Conservation (phyloP, 2,113 vertebrate genomes). For the Butorides virescens region DNA sequence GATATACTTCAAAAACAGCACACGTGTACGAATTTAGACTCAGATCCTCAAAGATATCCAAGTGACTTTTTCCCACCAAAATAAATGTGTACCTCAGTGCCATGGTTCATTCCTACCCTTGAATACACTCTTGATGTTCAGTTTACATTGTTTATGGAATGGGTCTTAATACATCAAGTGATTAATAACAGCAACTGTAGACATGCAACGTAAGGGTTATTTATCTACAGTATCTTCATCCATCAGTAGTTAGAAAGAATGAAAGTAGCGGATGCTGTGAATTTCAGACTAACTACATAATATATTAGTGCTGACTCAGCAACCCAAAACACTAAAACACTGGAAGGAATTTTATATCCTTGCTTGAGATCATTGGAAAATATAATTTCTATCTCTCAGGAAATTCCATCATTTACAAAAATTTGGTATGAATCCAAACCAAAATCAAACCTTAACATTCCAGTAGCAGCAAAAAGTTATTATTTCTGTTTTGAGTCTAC, state of each 20-base stretch:
- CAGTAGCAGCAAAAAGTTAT: not conserved
- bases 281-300: not conserved
- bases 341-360: not conserved
- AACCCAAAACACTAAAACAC: not conserved
- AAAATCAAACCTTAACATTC: not conserved
- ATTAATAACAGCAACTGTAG: not conserved
- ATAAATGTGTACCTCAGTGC: not conserved
- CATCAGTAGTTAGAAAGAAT: not conserved
- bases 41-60: not conserved
- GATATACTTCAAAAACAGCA: not conserved
- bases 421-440: not conserved
- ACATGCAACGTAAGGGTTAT: accelerated
- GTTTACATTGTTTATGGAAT: not conserved
- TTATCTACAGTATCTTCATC: not conserved
- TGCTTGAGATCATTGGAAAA: not conserved
- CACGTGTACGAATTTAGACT: not conserved
- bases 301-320: not conserved
- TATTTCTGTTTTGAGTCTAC: not conserved
- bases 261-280: not conserved
- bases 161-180: not conserved
- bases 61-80: not conserved
- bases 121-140: not conserved
- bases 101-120: not conserved
- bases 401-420: not conserved
- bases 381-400: not conserved